Conservation (phyloP, 2,797 vertebrate genomes). For the Dermochelys coriacea region DNA sequence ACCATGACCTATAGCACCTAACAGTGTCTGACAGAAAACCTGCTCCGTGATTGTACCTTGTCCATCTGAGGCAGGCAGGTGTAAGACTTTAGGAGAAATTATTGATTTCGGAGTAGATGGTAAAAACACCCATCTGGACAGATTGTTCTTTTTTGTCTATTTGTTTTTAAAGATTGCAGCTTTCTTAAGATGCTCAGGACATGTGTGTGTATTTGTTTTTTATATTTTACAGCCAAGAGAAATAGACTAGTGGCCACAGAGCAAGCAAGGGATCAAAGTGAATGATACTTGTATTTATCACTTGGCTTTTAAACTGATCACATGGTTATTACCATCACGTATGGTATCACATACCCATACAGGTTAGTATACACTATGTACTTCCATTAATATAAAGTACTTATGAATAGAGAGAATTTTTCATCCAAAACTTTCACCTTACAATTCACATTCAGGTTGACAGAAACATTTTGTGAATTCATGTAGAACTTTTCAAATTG, state of each 20-base stretch:
- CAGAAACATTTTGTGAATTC: no score
- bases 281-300: background rate
- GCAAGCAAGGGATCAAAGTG: background rate
- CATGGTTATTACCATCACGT: background rate
- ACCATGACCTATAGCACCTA: background rate
- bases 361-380: background rate
- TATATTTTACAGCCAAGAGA: background rate
- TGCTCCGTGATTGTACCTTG: background rate
- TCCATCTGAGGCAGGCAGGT: fast-evolving
- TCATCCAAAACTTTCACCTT: no score
- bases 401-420: no score
- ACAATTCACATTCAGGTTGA: no score
- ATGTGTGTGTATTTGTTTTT: no score
- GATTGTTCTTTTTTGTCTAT: background rate
- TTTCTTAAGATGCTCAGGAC: background rate
- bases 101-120: background rate
- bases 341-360: background rate
- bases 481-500: no score
- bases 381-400: background rate
- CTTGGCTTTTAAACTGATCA: background rate
- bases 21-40: background rate
- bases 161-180: background rate
- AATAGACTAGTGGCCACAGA: background rate
- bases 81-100: background rate
- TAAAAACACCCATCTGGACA: background rate